Percentiles rank a stretch among this genome's conserved stretches.
Conservation (phyloP, 2,888 invertebrate species). For the Therioaphis trifolii region DNA sequence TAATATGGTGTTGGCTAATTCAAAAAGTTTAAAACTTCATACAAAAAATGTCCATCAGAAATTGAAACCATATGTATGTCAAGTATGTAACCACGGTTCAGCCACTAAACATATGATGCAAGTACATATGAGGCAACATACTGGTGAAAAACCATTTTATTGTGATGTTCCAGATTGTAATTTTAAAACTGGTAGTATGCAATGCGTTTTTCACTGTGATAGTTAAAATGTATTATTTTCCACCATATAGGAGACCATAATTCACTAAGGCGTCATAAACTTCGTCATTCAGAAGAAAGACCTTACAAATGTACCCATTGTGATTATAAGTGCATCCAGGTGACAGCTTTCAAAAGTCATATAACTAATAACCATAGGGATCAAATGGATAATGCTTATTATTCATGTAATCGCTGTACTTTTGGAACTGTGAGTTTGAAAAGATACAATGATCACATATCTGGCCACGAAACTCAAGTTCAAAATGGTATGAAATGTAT, state of each 20-base stretch:
- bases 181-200: constrained; percentile 65
- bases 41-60: constrained; percentile 80
- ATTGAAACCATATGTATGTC: constrained; percentile 79
- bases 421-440: constrained; percentile 57
- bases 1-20: constrained; percentile 76
- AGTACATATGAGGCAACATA: constrained; percentile 81
- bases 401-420: constrained; percentile 44
- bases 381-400: constrained; percentile 49
- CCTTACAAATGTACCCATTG: constrained; percentile 85
- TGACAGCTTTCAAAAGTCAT: constrained; percentile 56
- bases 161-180: constrained; percentile 77
- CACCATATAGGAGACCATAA: constrained; percentile 81
- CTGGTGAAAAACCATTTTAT: constrained; percentile 81
- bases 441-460: constrained; percentile 50
- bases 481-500: constrained; percentile 35
- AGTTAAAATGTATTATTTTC: neutral
- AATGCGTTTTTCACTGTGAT: neutral
- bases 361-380: constrained; percentile 54
- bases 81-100: constrained; percentile 79
- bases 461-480: constrained; percentile 48
- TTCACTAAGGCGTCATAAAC: constrained; percentile 82
- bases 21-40: constrained; percentile 77
- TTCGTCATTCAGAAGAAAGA: constrained; percentile 80
- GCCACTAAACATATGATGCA: constrained; percentile 78
- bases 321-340: constrained; percentile 81